Evolutionary conservation across 2,888 invertebrate species (phyloP), one percentile per base, ranked within the genome.

Genomic region (Ceramica pisi): DNA sequence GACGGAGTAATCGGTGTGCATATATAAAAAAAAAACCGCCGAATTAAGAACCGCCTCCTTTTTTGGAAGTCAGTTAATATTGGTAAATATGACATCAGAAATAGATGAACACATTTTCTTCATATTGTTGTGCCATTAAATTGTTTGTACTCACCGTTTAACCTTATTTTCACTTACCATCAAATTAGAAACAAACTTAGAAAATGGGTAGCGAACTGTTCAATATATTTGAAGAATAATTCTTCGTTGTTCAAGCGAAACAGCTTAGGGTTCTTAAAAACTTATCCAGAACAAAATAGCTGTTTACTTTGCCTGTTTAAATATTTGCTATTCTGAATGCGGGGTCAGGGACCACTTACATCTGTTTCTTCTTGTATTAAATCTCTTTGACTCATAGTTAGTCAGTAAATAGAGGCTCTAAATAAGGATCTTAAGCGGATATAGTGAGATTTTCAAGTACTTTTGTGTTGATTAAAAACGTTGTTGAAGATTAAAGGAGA

Each of bases 271-370:
- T 79, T 66, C 81, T 78, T 75, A 80, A 71, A 62, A 67, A 78
- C 80, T 84, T 79, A 85, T 74, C 75, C 64, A 66, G 63, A 23
- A 66, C 70, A 68, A 81, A 75, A 78, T 75, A 63, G 61, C 67
- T 71, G 79, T 83, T 86, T 80, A 63, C 10, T 66, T 69, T 70
- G 53, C 50, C 48, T 55, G 53, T 79, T 71, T 71, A 71, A 80
- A 81, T 38, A 75, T 66, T 67, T 48, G 23, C n/a, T 50, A 10
- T 46, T 62, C 23, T 73, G 19, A 12, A 41, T 38, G 16, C 14
- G 21, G 14, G 57, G 2, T 35, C 21, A 26, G 6, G 7, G 51
- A 61, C 23, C 51, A 35, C 56, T 57, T 41, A 48, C n/a, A 48
- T 66, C 23, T 48, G 12, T 35, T 74, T 26, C 48, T 62, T 46